Evolutionary conservation across 30 jellyfish, hydroid and myxozoan species (phyloP), one percentile per base, ranked within the genome.

Genomic region (Mastigias papua): DNA sequence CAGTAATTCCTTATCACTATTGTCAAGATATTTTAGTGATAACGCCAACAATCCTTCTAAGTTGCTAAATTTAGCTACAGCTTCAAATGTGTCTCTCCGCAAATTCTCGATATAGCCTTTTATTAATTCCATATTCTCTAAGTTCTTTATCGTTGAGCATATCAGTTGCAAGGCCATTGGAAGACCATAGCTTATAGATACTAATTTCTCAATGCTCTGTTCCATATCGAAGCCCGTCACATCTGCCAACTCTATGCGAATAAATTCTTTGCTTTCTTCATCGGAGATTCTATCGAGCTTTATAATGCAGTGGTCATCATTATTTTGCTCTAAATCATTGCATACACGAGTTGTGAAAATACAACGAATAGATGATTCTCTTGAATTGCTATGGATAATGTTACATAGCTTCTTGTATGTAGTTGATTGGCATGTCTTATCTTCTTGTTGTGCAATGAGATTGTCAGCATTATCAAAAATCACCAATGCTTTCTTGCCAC

Each of bases 381-480:
- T 37, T n/a, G 58, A 4, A 25, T 27, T 49, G 48, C 69, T 23
- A n/a, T n/a, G n/a, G 0, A 75, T 49, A 26, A 75, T n/a, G 26
- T 65, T 8, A 35, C 42, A 23, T 37, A 75, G 54, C 35, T 49
- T 33, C 2, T 6, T 10, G 23, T 37, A 57, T 28, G 71, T n/a
- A 25, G 31, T 27, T n/a, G 80, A 26, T 54, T 21, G 23, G 27
- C 67, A 54, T 11, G 67, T 5, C 17, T 54, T 19, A 17, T 28
- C 80, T 27, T 46, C 31, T 22, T 11, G 27, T 75, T 73, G 35
- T 7, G 28, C 28, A 27, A 49, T 20, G 30, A 75, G 50, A 46
- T 19, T 6, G 49, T 75, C 86, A 34, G 86, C 86, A 33, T 75
- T 75, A 32, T 75, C 86, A 26, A 75, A 75, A 4, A 75, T 75